A percentile compares a stretch with the other conserved stretches of the same genome.
Conservation (phyloP, 2,113 vertebrate genomes). For the Benitochromis conjunctus region DNA sequence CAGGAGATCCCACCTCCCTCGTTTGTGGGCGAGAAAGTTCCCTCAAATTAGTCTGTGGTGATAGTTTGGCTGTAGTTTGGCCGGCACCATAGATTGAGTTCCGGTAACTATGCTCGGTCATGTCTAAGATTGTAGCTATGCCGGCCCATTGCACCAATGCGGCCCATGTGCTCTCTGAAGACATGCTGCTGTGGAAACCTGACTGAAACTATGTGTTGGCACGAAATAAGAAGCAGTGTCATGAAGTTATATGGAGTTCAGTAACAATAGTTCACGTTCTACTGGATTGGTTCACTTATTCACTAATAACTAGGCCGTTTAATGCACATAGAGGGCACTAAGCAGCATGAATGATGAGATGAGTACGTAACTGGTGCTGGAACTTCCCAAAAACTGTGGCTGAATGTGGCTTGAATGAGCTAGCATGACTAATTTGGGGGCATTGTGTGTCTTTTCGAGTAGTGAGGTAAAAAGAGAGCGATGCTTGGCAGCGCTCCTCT, state of each 20-base stretch:
- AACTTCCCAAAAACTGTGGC: conserved; percentile 5
- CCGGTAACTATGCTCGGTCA: not conserved
- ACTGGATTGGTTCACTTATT: not conserved
- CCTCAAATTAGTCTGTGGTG: not conserved
- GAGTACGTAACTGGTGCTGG: conserved; percentile 1
- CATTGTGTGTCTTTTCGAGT: conserved; percentile 32
- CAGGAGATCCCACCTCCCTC: conserved; percentile 44
- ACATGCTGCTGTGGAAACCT: conserved; percentile 15
- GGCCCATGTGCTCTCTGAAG: conserved; percentile 67
- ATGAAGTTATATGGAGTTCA: not conserved
- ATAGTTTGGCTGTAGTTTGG: not conserved
- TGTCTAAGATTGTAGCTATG: conserved; percentile 56
- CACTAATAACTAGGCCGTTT: not conserved
- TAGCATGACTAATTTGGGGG: conserved; percentile 29
- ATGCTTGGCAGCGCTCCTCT: conserved; percentile 34
- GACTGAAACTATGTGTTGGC: conserved; percentile 5
- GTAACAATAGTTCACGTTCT: not conserved
- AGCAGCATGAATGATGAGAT: conserved; percentile 3
- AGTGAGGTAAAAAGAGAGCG: not conserved
- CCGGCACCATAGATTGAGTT: not conserved
- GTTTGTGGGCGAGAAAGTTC: conserved; percentile 52
- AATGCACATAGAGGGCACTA: not conserved
- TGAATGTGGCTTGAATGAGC: conserved; percentile 19
- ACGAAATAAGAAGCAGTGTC: not conserved
- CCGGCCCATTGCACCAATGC: conserved; percentile 45